Percentiles rank a stretch among this genome's conserved stretches.
Evolutionary conservation across 2,797 vertebrate genomes (phyloP).

Genomic region (Sparus aurata): DNA sequence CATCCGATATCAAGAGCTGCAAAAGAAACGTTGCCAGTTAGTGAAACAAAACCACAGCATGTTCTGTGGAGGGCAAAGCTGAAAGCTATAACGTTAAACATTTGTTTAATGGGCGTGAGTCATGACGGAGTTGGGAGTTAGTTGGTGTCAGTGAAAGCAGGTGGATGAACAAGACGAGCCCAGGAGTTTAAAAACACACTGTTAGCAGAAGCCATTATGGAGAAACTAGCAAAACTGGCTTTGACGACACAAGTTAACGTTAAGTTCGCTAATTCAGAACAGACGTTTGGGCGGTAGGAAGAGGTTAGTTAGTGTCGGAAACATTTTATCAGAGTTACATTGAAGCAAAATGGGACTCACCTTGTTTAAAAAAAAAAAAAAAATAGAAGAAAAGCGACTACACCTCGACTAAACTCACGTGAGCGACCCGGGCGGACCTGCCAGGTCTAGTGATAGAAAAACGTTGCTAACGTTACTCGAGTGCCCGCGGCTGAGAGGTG

Average conservation of each 20-base stretch:
- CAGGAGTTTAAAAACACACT: slow-evolving; percentile 18
- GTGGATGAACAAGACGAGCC: slow-evolving; percentile 37
- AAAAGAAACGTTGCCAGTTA: slow-evolving; percentile 50
- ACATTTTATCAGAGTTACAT: background rate
- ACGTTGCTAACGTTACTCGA: slow-evolving; percentile 58
- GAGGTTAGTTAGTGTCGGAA: background rate
- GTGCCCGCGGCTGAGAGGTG: slow-evolving; percentile 58
- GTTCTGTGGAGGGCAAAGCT: background rate
- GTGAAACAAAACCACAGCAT: slow-evolving; percentile 5
- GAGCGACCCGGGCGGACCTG: slow-evolving; percentile 25
- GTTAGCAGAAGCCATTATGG: slow-evolving; percentile 22
- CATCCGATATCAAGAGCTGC: slow-evolving; percentile 64
- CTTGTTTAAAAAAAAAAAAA: slow-evolving; percentile 15
- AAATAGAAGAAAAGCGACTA: background rate
- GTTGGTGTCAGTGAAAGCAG: slow-evolving; percentile 26
- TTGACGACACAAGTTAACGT: slow-evolving; percentile 31
- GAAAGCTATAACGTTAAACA: too few species aligned
- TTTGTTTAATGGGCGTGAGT: background rate
- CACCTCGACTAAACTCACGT: slow-evolving; percentile 23
- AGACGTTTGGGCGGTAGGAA: background rate
- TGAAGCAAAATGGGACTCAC: slow-evolving; percentile 43
- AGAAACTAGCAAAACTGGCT: slow-evolving; percentile 27
- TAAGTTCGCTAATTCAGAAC: slow-evolving; percentile 28
- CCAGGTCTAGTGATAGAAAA: slow-evolving; percentile 27
- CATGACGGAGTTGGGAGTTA: background rate